phyloP scores from a whole-genome alignment of 2,113 vertebrate genomes.

The Ploceus nigricollis region DNA sequence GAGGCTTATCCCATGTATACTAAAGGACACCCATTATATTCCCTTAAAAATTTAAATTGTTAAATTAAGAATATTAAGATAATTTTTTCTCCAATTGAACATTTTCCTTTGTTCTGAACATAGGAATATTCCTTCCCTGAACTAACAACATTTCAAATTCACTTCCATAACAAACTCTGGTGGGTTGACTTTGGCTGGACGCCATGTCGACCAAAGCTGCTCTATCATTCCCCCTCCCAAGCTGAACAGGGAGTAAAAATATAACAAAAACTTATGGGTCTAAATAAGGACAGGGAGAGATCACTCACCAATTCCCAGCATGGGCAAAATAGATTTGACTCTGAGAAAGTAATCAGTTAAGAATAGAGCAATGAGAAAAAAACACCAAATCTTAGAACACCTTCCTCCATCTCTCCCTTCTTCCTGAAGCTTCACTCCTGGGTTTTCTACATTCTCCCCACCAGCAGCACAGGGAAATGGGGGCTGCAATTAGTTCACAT shows the following conservation, averaged over 20 bases:
- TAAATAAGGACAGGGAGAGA: not conserved
- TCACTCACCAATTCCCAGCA: not conserved
- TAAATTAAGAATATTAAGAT: not conserved
- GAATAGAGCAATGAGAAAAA: not conserved
- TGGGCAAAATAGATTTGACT: not conserved
- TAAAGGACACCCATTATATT: not conserved
- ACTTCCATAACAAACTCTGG: not conserved
- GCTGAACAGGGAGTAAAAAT: accelerated
- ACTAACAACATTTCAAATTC: not conserved
- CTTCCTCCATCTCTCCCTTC: not conserved
- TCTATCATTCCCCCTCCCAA: not conserved
- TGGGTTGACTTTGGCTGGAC: not conserved
- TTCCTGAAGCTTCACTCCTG: not conserved
- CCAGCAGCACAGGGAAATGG: not conserved
- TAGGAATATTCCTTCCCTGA: not conserved
- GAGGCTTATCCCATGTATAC: not conserved
- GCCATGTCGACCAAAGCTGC: not conserved
- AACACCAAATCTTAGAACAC: not conserved
- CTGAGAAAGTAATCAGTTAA: not conserved
- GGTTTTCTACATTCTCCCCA: not conserved
- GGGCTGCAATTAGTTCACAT: not conserved
- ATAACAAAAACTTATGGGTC: not conserved
- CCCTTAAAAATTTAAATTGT: not conserved
- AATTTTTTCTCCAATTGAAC: accelerated
- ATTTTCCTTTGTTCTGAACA: not conserved